phyloP scores from a whole-genome alignment of 2,113 vertebrate genomes.

The Murina feae region DNA sequence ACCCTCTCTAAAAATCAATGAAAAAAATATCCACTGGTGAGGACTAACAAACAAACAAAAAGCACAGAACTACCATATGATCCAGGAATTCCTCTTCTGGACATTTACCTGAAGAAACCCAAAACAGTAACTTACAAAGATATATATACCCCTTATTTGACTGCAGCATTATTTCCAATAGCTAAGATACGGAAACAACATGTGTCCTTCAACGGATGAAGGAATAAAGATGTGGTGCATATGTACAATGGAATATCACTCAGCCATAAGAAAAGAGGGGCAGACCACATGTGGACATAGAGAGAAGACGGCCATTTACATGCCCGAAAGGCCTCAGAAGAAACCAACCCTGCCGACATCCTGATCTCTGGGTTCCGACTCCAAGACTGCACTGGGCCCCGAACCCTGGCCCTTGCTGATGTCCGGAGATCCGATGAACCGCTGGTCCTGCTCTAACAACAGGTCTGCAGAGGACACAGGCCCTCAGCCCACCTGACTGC shows the following conservation, averaged over 20 bases:
- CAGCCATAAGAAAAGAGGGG: neutral
- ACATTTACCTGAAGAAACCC: neutral
- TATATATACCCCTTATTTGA: neutral
- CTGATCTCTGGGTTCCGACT: neutral
- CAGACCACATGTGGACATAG: neutral
- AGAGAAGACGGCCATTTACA: neutral
- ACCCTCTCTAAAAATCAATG: no score
- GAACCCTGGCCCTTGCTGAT: neutral
- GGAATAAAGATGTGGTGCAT: neutral
- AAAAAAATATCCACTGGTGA: no score
- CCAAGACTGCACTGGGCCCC: neutral
- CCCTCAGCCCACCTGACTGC: neutral
- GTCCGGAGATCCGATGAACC: neutral
- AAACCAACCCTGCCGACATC: neutral
- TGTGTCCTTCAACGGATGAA: neutral
- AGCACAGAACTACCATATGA: neutral
- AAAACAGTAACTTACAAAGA: neutral
- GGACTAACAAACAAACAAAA: neutral
- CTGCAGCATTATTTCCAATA: neutral
- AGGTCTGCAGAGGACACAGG: neutral
- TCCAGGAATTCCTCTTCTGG: neutral
- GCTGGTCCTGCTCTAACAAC: neutral
- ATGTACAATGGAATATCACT: neutral
- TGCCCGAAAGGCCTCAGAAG: neutral
- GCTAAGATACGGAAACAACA: neutral